phyloP scores from a whole-genome alignment of 2,797 vertebrate species.

The Pampus argenteus region DNA sequence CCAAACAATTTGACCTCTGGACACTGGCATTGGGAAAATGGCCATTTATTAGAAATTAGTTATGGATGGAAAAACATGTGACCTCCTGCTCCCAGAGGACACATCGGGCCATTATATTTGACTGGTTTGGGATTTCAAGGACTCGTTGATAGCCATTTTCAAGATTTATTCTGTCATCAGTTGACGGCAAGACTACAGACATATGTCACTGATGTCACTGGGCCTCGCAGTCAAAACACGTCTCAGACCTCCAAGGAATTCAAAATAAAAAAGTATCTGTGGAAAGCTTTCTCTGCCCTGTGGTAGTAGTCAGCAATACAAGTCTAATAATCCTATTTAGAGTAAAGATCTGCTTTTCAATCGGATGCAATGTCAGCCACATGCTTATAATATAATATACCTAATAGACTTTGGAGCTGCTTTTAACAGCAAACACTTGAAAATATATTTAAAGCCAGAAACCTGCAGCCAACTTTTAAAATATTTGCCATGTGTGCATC shows the following conservation, averaged over 20 bases:
- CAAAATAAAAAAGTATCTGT: constrained; percentile 20
- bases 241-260: constrained; percentile 47
- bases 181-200: constrained; percentile 63
- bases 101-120: constrained; percentile 72
- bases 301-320: background rate
- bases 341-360: background rate
- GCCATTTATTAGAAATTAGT: constrained; percentile 82
- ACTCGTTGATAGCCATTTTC: constrained; percentile 66
- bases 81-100: constrained; percentile 73
- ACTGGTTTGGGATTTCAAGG: constrained; percentile 77
- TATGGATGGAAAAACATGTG: constrained; percentile 75
- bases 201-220: constrained; percentile 63
- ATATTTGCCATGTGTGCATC: background rate
- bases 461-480: background rate
- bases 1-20: constrained; percentile 80
- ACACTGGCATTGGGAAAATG: constrained; percentile 64
- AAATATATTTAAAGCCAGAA: background rate
- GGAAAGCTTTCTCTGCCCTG: background rate
- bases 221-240: constrained; percentile 66
- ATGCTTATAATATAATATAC: background rate
- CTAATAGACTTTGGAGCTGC: no score
- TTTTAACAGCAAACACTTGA: no score
- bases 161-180: constrained; percentile 82
- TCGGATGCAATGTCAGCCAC: background rate
- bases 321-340: background rate